Base-by-base conservation (phyloP, 1,140 invertebrate species). In the Brachionus rotundiformis region DNA sequence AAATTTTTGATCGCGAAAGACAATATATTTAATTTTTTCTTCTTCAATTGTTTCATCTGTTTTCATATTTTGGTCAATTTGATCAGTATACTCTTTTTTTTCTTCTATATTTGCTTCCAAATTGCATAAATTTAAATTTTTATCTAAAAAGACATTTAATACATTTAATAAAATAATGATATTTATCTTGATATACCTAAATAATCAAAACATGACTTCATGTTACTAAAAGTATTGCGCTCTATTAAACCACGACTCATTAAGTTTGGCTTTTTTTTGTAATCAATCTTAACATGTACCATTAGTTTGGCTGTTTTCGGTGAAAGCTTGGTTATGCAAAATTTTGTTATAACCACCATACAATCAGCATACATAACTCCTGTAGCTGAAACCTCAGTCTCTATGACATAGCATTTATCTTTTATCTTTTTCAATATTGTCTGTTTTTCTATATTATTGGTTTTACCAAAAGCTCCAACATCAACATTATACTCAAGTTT, bases 241-340 rank as follows among this genome's bases (percentile, higher is more conserved):
- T 79, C 76, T 19, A 79, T 79, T 11, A 79, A 79, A 41, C 44
- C 5, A 13, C 36, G 49, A 39, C 19, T 41, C 19, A 79, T 39
- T 59, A 79, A 79, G 29, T 54, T 79, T 10, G 76, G 76, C 19
- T 79, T 36, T 41, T 79, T 79, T 59, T 59, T 79, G 23, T 79
- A 79, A 39, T 79, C 59, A 39, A 79, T 25, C 25, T 36, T 27
- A 59, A 41, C 76, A 63, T 54, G 8, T 1, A 59, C 47, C 3
- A 59, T 19, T 25, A 79, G 29, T 47, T 59, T 79, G 6, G 44
- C 7, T 31, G 27, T 59, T 19, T 36, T 79, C 11, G 23, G 25
- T 25, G 47, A 59, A 1, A 25, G 3, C 16, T 63, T 54, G 16
- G 47, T 79, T 1, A 79, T 59, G 7, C 76, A 79, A 39, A 39